phyloP scores from a whole-genome alignment of 2,113 vertebrate genomes.

The Scomber colias region DNA sequence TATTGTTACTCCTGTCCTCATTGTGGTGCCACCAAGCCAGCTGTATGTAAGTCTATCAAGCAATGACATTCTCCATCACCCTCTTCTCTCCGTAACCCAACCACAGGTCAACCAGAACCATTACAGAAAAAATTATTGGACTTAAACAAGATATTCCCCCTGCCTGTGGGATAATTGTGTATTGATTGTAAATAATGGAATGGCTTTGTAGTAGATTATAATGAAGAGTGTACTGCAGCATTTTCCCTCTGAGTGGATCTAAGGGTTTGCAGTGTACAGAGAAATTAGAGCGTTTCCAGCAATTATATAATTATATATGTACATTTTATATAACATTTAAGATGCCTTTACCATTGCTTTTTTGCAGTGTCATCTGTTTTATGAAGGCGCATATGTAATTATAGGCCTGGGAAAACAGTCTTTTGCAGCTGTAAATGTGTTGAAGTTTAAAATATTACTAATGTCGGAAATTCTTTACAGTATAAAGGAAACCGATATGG shows the following conservation, averaged over 20 bases:
- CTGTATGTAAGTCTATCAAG: not conserved
- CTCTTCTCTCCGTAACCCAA: slow-evolving; percentile 15
- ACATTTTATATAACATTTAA: too few relatives aligned
- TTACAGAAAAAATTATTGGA: slow-evolving; percentile 54
- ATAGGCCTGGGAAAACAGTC: too few relatives aligned
- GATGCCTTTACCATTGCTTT: too few relatives aligned
- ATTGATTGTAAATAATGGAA: slow-evolving; percentile 84
- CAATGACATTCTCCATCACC: not conserved
- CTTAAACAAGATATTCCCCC: slow-evolving; percentile 76
- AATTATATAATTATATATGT: not conserved
- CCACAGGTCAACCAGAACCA: slow-evolving; percentile 64
- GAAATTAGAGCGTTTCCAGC: not conserved
- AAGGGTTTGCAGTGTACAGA: not conserved
- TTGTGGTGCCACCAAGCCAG: not conserved
- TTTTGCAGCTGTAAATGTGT: too few relatives aligned
- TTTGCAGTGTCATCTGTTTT: too few relatives aligned
- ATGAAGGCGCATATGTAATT: too few relatives aligned
- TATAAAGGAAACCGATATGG: too few relatives aligned
- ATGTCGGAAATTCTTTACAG: too few relatives aligned
- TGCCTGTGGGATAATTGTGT: slow-evolving; percentile 77
- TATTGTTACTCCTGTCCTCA: not conserved
- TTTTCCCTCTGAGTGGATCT: slow-evolving; percentile 49
- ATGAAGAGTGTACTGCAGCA: slow-evolving; percentile 70
- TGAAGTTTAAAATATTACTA: too few relatives aligned
- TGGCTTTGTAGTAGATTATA: slow-evolving; percentile 70